Conservation (phyloP, 2,113 vertebrate species). For the Anas platyrhynchos region DNA sequence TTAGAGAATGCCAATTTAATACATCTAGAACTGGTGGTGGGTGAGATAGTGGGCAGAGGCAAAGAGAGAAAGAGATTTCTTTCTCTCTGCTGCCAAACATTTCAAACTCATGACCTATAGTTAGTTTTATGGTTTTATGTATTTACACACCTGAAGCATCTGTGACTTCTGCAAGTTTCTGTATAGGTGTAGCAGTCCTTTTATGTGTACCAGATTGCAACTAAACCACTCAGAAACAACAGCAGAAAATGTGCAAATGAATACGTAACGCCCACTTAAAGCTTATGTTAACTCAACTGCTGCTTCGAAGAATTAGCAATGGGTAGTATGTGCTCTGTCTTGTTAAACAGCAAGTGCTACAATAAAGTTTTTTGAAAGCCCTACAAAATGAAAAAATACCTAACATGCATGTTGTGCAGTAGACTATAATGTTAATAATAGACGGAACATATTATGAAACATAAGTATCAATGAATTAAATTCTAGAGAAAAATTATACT, state of each 20-base stretch:
- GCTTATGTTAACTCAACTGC: slow-evolving; percentile 25
- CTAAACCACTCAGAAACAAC: not conserved
- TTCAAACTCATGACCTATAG: not conserved
- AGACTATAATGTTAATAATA: not conserved
- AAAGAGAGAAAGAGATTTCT: not conserved
- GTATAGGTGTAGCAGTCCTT: not conserved
- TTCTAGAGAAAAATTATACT: not conserved
- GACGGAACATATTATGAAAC: not conserved
- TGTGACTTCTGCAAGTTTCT: not conserved
- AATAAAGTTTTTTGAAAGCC: not conserved
- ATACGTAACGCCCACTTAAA: slow-evolving; percentile 15
- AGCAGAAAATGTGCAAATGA: slow-evolving; percentile 57
- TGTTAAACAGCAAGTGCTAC: not conserved
- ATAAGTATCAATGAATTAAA: not conserved
- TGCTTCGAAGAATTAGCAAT: slow-evolving; percentile 38
- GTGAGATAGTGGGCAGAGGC: not conserved
- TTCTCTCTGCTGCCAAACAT: not conserved
- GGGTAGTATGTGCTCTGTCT: not conserved
- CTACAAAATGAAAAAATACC: slow-evolving; percentile 15
- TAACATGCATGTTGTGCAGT: not conserved
- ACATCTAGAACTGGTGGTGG: not conserved
- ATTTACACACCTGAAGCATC: not conserved
- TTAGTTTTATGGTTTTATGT: not conserved
- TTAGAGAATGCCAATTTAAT: not conserved
- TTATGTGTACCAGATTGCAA: slow-evolving; percentile 1